Evolutionary conservation across 2,888 invertebrate genomes (phyloP).

Genomic region (Vesta saturnalis): DNA sequence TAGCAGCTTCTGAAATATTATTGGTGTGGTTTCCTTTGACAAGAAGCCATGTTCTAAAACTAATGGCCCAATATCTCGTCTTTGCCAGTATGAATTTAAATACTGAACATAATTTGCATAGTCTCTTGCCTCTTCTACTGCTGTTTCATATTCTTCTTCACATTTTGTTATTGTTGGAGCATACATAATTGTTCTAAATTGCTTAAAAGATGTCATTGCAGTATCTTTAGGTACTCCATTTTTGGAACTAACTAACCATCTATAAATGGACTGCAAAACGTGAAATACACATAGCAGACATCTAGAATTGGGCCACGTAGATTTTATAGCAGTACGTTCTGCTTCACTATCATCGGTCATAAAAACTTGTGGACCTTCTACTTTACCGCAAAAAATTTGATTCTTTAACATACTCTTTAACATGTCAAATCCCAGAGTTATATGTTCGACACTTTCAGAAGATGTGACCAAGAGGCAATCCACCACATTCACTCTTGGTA

Average conservation of each 20-base stretch:
- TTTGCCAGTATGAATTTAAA: conserved; percentile 12
- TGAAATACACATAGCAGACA: conserved; percentile 26
- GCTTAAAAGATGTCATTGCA: conserved; percentile 7
- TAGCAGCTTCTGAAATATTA: conserved; percentile 17
- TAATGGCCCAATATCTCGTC: conserved; percentile 1
- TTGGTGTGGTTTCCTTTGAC: not conserved
- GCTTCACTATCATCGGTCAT: conserved; percentile 19
- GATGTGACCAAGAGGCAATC: not conserved
- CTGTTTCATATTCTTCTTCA: not conserved
- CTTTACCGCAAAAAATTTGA: not conserved
- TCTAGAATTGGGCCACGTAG: conserved; percentile 15
- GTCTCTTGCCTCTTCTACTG: no score
- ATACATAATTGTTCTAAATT: conserved; percentile 25
- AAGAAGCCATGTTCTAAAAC: not conserved
- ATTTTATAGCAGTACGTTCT: conserved; percentile 7
- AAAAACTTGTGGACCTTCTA: conserved; percentile 22
- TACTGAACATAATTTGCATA: not conserved
- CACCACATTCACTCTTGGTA: conserved; percentile 13
- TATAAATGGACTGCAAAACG: conserved; percentile 24
- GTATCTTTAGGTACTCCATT: conserved; percentile 9
- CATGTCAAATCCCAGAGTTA: conserved; percentile 10
- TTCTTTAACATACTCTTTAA: conserved; percentile 17
- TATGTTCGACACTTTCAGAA: conserved; percentile 1
- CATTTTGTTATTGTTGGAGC: not conserved
- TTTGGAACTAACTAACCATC: conserved; percentile 16